These are phyloP conservation scores for Triplophysa bombifrons DNA, from an alignment of 2,797 vertebrate genomes.

Conservation along the genomic window DNA sequence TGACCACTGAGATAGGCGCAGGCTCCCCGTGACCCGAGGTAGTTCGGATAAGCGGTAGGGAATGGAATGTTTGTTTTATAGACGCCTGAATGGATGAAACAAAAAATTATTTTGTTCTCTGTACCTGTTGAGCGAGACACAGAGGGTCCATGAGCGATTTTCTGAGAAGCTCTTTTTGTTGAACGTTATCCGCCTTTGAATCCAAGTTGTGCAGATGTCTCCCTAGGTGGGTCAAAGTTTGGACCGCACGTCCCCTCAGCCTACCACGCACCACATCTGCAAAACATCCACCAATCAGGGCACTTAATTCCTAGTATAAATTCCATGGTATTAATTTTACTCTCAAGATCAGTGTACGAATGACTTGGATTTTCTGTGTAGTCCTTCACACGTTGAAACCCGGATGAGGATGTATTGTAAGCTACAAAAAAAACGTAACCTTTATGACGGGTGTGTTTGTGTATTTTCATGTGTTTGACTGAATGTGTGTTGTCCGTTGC, in stretches of 20 bases:
- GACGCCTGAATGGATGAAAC: neutral
- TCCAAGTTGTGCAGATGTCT: constrained; percentile 43
- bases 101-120: neutral
- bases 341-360: neutral
- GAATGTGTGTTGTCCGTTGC: too few relatives aligned
- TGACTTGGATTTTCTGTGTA: neutral
- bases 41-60: too few relatives aligned
- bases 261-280: constrained; percentile 34
- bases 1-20: too few relatives aligned
- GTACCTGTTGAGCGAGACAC: constrained; percentile 43
- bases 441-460: too few relatives aligned
- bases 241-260: constrained; percentile 36
- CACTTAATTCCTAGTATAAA: neutral
- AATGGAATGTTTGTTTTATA: too few relatives aligned
- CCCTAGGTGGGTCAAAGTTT: constrained; percentile 31
- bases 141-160: constrained; percentile 37
- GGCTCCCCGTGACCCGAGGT: too few relatives aligned
- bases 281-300: constrained; percentile 18
- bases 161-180: constrained; percentile 40
- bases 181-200: constrained; percentile 23
- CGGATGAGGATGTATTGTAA: too few relatives aligned
- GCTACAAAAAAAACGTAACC: too few relatives aligned
- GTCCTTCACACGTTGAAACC: too few relatives aligned
- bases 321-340: too few relatives aligned
- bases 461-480: too few relatives aligned